phyloP scores from a whole-genome alignment of 92 coral and sea anemone genomes.

The Epizoanthus ramosus region DNA sequence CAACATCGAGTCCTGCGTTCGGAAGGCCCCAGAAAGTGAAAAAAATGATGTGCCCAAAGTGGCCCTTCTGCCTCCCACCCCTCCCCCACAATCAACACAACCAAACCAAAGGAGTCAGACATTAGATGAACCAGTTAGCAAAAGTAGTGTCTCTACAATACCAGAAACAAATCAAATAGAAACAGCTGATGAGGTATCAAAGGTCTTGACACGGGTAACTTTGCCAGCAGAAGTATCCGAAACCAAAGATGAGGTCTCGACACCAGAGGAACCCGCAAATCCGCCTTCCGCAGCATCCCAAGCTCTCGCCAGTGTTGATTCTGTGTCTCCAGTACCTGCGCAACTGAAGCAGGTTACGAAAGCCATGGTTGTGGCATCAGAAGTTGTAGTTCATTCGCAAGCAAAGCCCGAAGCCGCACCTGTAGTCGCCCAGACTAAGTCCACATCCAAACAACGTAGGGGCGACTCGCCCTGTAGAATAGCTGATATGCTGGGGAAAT shows the following conservation, averaged over 20 bases:
- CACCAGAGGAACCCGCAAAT: neutral
- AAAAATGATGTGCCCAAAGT: conserved; percentile 18
- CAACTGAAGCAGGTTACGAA: neutral
- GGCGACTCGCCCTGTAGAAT: conserved; percentile 24
- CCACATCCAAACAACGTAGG: conserved; percentile 11
- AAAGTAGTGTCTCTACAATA: neutral
- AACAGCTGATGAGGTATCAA: neutral
- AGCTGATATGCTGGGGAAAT: conserved; percentile 27
- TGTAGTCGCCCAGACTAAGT: neutral
- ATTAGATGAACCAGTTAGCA: neutral
- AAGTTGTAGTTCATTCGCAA: conserved; percentile 26
- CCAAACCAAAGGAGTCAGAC: neutral
- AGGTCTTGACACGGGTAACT: neutral
- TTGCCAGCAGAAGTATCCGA: neutral
- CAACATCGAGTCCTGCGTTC: neutral
- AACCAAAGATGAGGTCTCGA: neutral
- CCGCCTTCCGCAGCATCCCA: neutral
- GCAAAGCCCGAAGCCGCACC: conserved; percentile 1
- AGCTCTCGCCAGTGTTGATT: neutral
- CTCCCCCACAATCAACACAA: neutral
- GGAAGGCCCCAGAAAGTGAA: neutral
- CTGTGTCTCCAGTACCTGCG: neutral
- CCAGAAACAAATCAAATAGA: neutral
- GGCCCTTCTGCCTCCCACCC: conserved; percentile 37
- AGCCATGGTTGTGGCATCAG: conserved; percentile 25